Base-by-base conservation (phyloP, 1,140 invertebrate species). In the Heliconius hermathena region DNA sequence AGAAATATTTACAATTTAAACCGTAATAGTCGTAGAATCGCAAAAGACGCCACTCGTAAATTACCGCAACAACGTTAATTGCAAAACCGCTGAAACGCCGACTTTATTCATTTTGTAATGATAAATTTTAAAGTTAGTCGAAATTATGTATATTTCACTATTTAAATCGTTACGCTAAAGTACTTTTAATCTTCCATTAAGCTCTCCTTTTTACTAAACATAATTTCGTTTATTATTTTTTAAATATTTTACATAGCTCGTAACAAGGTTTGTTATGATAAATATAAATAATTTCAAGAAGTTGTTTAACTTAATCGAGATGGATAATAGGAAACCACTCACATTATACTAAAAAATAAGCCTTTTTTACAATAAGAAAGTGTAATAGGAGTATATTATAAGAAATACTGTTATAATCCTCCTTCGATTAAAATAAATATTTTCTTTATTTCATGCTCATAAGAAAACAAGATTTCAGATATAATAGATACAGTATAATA, bases 31-130 rank as follows among this genome's bases (percentile, higher is more conserved):
- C 60, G 26, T 66, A 66, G 60, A 66, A 66, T 66, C 60, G 60
- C 60, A 66, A 66, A 66, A 66, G 60, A 66, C 60, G 60, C 3
- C 60, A 66, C 60, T 66, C 26, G 60, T 66, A 89, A 90, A 91
- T 91, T 89, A 87, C 89, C 83, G 87, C 87, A 87, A 91, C 89
- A 89, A 91, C 85, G 85, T 86, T 89, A 89, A 90, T 90, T 89
- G 89, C 88, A 88, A 87, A 66, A 66, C 89, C 80, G 80, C 83
- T 85, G 87, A 86, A 91, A 86, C 87, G 88, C 85, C 82, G 79
- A 85, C 84, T 83, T 84, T 87, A 87, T 88, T 86, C 84, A 85
- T 85, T 90, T 82, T 73, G n/a, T 73, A 73, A 41, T 66, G 60
- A 66, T 66, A 66, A 26, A 66, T 66, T 66, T 66, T 66, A 66